Percentiles rank a stretch among this genome's conserved stretches.
Evolutionary conservation across 2,113 vertebrate genomes (phyloP).

Genomic region (Odocoileus virginianus): DNA sequence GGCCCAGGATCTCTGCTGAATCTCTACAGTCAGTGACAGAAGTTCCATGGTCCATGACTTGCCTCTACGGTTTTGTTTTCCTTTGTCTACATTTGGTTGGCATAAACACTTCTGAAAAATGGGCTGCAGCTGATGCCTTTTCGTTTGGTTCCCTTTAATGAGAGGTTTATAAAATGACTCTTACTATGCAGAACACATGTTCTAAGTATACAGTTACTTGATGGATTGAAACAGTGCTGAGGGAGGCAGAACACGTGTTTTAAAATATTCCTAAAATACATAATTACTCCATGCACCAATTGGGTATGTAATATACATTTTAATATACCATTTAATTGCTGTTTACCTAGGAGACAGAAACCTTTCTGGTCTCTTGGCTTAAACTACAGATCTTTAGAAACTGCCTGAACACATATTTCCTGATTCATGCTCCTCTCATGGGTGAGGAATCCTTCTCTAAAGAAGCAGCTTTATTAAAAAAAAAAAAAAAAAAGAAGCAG

Average conservation of each 20-base stretch:
- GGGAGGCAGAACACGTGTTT: conserved; percentile 58
- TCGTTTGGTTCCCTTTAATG: conserved; percentile 36
- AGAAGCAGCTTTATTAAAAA: conserved; percentile 19
- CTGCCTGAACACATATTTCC: conserved; percentile 49
- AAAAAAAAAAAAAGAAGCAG: background rate
- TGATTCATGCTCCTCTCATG: conserved; percentile 47
- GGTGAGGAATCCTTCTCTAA: conserved; percentile 50
- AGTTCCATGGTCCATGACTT: background rate
- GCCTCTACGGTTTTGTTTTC: background rate
- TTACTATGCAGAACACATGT: conserved; percentile 61
- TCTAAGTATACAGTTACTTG: conserved; percentile 56
- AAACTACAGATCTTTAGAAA: conserved; percentile 65
- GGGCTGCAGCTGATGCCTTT: conserved; percentile 52
- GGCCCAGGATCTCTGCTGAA: background rate
- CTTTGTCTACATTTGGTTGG: conserved; percentile 31
- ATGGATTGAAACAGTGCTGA: conserved; percentile 50
- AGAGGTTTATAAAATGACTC: conserved; percentile 51
- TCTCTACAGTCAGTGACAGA: background rate
- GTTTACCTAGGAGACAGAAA: conserved; percentile 44
- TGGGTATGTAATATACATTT: conserved; percentile 56
- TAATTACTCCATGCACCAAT: conserved; percentile 48
- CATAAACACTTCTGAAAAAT: conserved; percentile 52
- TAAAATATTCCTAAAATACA: conserved; percentile 63
- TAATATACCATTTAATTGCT: conserved; percentile 58
- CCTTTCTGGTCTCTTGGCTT: conserved; percentile 44